These are phyloP conservation scores for Lepas anatifera DNA, from an alignment of 2,888 invertebrate species.

Conservation along the genomic window DNA sequence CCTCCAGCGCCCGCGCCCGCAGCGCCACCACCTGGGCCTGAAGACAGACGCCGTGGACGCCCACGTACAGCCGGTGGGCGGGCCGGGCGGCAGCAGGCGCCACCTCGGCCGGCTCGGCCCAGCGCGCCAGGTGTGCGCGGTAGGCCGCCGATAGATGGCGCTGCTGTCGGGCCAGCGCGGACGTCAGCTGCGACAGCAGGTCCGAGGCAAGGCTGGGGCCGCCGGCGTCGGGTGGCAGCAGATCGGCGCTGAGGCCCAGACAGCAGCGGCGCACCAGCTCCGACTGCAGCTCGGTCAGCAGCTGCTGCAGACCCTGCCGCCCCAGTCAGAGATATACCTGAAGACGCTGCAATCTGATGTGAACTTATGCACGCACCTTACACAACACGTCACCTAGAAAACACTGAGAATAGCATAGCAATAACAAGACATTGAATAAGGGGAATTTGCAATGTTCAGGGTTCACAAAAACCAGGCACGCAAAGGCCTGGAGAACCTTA, in stretches of 20 bases:
- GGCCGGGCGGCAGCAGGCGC: neutral
- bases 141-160: neutral
- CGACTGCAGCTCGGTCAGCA: constrained; percentile 2
- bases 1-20: neutral
- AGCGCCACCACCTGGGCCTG: constrained; percentile 8
- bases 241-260: neutral
- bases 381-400: no score
- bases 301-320: neutral
- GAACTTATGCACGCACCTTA: no score
- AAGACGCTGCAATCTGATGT: no score
- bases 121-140: neutral
- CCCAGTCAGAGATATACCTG: neutral
- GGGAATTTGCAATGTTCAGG: no score
- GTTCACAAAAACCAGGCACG: no score
- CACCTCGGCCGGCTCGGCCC: neutral
- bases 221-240: neutral
- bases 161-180: neutral
- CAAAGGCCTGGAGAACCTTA: no score
- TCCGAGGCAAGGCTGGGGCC: neutral
- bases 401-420: no score
- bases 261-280: constrained; percentile 2
- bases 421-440: no score
- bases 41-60: neutral
- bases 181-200: neutral
- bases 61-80: neutral